Percentiles rank a stretch among this genome's conserved stretches.
phyloP scores from a whole-genome alignment of 2,888 invertebrate genomes.

The Phasia obesa region DNA sequence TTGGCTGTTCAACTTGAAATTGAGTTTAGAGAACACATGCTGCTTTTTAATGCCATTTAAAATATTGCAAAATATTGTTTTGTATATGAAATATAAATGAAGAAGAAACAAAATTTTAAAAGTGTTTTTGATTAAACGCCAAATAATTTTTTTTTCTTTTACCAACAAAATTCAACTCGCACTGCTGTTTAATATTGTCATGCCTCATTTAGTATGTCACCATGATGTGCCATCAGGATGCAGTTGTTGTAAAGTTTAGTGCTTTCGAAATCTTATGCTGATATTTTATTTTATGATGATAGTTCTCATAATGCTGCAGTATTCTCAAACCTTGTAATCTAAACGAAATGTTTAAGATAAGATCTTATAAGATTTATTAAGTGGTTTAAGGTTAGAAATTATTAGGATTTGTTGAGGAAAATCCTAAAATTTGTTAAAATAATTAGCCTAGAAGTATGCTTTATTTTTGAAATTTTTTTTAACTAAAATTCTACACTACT shows the following conservation, averaged over 20 bases:
- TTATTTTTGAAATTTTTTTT: background rate
- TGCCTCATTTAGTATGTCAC: conserved; percentile 64
- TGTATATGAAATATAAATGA: background rate
- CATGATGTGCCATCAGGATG: conserved; percentile 31
- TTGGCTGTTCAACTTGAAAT: conserved; percentile 59
- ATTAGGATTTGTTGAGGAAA: too few relatives aligned
- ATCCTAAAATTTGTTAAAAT: background rate
- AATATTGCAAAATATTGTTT: conserved; percentile 20
- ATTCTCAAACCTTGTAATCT: background rate
- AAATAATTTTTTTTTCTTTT: conserved; percentile 21
- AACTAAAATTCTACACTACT: background rate
- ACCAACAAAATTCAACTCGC: conserved; percentile 4
- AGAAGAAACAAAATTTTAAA: background rate
- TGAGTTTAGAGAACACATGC: conserved; percentile 57
- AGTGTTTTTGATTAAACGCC: conserved; percentile 49
- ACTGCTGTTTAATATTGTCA: conserved; percentile 43
- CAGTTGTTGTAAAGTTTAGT: conserved; percentile 34
- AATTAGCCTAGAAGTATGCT: conserved; percentile 31
- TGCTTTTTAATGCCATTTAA: conserved; percentile 25
- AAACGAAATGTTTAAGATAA: conserved; percentile 1
- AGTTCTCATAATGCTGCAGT: conserved; percentile 38
- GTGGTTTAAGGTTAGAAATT: too few relatives aligned
- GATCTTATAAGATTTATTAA: background rate
- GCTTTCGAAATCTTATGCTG: conserved; percentile 47
- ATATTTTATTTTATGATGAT: too few relatives aligned